Evolutionary conservation across 2,888 invertebrate species (phyloP).

Genomic region (Pachliopta kotzebuea): DNA sequence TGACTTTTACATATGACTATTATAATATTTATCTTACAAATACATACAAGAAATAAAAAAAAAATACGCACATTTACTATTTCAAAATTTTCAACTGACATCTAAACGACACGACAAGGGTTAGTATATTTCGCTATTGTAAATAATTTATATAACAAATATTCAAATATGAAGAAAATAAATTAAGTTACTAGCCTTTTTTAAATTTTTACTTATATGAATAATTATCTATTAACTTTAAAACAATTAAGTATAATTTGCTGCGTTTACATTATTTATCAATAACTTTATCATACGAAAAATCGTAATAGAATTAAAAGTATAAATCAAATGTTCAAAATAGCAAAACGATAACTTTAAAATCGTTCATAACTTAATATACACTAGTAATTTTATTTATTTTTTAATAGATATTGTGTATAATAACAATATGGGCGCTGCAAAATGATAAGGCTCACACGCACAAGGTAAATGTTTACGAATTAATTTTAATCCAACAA

Average conservation of each 20-base stretch:
- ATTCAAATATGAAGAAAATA: background rate
- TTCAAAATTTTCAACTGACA: background rate
- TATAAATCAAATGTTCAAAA: background rate
- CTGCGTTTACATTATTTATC: background rate
- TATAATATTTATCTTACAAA: slow-evolving; percentile 3
- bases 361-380: too few relatives aligned
- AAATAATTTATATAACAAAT: background rate
- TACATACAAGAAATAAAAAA: slow-evolving; percentile 1
- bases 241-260: background rate
- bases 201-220: background rate
- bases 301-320: background rate
- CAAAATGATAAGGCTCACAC: too few relatives aligned
- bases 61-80: background rate
- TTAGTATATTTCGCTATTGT: background rate
- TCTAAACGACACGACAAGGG: background rate
- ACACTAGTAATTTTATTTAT: too few relatives aligned
- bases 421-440: too few relatives aligned
- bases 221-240: background rate
- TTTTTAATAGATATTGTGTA: too few relatives aligned
- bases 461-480: too few relatives aligned
- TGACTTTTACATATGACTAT: background rate
- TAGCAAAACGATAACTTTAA: too few relatives aligned
- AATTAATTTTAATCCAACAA: slow-evolving; percentile 8
- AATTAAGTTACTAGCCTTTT: background rate
- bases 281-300: background rate